Evolutionary conservation across 1,140 invertebrate genomes (phyloP).

Genomic region (Drosophila murphyi): DNA sequence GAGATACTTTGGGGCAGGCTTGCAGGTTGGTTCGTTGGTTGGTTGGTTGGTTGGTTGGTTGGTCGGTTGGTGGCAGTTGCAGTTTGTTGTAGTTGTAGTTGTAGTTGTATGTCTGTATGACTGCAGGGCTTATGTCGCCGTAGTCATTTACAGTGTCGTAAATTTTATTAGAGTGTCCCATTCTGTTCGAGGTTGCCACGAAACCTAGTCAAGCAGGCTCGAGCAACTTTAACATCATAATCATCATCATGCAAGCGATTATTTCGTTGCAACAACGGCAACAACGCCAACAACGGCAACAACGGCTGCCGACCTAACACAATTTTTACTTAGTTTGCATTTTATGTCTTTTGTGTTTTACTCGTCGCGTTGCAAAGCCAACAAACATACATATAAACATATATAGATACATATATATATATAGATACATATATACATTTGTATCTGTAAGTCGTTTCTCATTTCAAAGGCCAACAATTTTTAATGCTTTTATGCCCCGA

Average conservation of each 20-base stretch:
- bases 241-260: conserved; percentile 33
- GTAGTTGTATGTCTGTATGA: conserved; percentile 53
- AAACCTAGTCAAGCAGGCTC: conserved; percentile 40
- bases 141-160: conserved; percentile 77
- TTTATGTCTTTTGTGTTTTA: conserved; percentile 60
- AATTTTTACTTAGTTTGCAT: conserved; percentile 70
- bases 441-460: conserved; percentile 54
- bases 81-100: background rate
- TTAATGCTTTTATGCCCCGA: too few species aligned
- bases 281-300: background rate
- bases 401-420: too few species aligned
- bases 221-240: conserved; percentile 52
- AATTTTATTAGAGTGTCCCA: conserved; percentile 75
- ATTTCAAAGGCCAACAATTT: conserved; percentile 55
- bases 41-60: too few species aligned
- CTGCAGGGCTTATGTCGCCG: conserved; percentile 70
- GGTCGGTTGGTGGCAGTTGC: background rate
- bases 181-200: conserved; percentile 42
- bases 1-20: conserved; percentile 68
- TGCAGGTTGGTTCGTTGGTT: conserved; percentile 2
- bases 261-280: background rate
- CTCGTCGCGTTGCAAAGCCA: conserved; percentile 24
- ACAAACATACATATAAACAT: background rate
- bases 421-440: too few species aligned
- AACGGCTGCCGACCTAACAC: conserved; percentile 57